Evolutionary conservation across 30 jellyfish, hydroid and myxozoan genomes (phyloP).

Genomic region (Nemopilema nomurai): DNA sequence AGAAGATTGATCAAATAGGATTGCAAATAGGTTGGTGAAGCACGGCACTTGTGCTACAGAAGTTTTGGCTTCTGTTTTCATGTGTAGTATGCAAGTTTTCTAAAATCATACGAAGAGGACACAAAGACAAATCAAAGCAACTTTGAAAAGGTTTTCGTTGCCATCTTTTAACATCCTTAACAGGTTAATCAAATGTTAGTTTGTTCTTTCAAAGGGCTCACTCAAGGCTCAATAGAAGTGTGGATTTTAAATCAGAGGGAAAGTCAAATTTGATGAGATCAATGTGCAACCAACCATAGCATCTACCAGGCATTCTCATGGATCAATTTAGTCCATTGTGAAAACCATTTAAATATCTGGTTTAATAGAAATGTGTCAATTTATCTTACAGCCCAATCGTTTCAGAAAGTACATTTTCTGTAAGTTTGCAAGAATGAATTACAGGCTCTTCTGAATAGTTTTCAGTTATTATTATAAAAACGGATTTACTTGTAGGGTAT

Average conservation of each 20-base stretch:
- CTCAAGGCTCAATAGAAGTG: constrained; percentile 39
- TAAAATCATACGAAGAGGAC: background rate
- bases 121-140: background rate
- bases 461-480: background rate
- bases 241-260: constrained; percentile 35
- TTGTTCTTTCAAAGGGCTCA: constrained; percentile 54
- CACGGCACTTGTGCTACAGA: too few relatives aligned
- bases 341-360: background rate
- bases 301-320: background rate
- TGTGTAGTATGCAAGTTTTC: too few relatives aligned
- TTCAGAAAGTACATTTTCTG: background rate
- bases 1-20: too few relatives aligned
- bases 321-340: background rate
- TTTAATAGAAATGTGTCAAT: too few relatives aligned
- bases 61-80: too few relatives aligned
- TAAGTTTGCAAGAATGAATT: background rate
- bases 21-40: too few relatives aligned
- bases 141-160: background rate
- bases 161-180: background rate
- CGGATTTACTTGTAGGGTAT: too few relatives aligned
- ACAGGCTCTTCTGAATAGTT: background rate
- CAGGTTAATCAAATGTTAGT: constrained; percentile 53
- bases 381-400: background rate
- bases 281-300: background rate
- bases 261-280: constrained; percentile 21